These are phyloP conservation scores for Typhlomys cinereus DNA, from an alignment of 2,113 vertebrate genomes.

Conservation along the genomic window DNA sequence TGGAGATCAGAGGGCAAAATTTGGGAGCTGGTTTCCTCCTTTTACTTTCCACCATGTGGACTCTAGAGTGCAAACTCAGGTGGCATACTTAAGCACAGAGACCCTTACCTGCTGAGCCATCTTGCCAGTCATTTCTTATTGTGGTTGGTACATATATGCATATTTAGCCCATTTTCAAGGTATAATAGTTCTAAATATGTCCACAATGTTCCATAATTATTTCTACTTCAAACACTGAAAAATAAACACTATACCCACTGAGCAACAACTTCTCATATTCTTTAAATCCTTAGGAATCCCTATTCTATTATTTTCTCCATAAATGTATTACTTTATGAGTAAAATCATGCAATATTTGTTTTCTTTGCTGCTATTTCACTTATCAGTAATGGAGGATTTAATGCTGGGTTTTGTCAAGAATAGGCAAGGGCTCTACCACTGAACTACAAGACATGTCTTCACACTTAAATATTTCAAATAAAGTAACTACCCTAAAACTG, in stretches of 20 bases:
- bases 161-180: neutral
- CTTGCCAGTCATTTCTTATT: neutral
- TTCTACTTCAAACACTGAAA: neutral
- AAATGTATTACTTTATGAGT: neutral
- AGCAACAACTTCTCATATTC: neutral
- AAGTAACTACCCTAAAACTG: neutral
- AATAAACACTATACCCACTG: neutral
- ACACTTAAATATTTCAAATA: neutral
- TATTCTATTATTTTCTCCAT: neutral
- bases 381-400: neutral
- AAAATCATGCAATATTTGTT: neutral
- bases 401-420: neutral
- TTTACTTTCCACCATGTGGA: too few relatives aligned
- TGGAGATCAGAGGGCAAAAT: too few relatives aligned
- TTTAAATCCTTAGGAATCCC: neutral
- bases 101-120: too few relatives aligned
- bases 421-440: neutral
- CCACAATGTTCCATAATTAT: neutral
- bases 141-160: neutral
- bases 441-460: neutral
- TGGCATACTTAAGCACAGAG: too few relatives aligned
- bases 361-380: neutral
- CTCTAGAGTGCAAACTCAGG: too few relatives aligned
- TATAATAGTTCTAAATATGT: neutral
- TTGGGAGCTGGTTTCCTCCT: too few relatives aligned